Evolutionary conservation across 2,797 vertebrate genomes (phyloP).

Genomic region (Apogon talboti): DNA sequence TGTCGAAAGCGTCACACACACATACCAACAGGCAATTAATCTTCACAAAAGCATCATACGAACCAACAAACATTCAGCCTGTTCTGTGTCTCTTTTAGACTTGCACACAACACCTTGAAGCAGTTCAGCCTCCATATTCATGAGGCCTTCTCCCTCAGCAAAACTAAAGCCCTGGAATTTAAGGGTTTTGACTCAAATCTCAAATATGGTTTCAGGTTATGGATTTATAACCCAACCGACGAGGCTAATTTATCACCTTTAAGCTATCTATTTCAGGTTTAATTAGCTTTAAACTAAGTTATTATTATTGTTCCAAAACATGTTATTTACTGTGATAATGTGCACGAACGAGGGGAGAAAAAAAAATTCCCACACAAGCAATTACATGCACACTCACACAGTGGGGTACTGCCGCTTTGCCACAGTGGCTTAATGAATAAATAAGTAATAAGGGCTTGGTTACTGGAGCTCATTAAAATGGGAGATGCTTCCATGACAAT

Average conservation of each 20-base stretch:
- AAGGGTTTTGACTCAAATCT: constrained; percentile 64
- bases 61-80: constrained; percentile 61
- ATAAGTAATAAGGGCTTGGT: constrained; percentile 81
- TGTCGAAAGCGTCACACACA: constrained; percentile 61
- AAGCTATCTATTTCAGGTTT: constrained; percentile 41
- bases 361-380: constrained; percentile 52
- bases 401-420: constrained; percentile 66
- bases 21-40: constrained; percentile 75
- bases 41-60: constrained; percentile 67
- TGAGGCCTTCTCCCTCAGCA: constrained; percentile 73
- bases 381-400: constrained; percentile 66
- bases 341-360: not conserved
- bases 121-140: constrained; percentile 81
- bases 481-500: constrained; percentile 75
- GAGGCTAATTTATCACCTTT: constrained; percentile 37
- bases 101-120: constrained; percentile 77
- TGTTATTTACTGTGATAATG: constrained; percentile 43
- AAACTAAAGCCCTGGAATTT: constrained; percentile 65
- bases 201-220: constrained; percentile 74
- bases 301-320: constrained; percentile 42
- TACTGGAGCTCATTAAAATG: constrained; percentile 86
- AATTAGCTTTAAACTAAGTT: constrained; percentile 54
- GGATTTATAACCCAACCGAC: constrained; percentile 40
- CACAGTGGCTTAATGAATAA: constrained; percentile 78
- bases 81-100: constrained; percentile 64